Evolutionary conservation across 2,888 invertebrate species (phyloP).

Genomic region (Volucella zonaria): DNA sequence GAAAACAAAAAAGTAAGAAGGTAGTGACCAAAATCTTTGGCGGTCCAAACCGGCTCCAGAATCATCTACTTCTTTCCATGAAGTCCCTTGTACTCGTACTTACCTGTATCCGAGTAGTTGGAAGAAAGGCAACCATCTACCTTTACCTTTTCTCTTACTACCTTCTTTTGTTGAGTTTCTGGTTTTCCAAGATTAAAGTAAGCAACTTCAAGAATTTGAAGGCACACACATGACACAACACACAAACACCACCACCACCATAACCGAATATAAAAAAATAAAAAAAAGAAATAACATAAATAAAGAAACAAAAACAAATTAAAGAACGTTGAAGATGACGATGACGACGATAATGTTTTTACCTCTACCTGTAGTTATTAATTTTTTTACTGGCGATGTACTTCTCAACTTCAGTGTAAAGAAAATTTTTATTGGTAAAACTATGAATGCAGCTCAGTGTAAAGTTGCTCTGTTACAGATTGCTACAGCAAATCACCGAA

Average conservation of each 20-base stretch:
- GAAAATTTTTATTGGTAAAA: too few species aligned
- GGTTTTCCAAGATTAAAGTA: slow-evolving; percentile 73
- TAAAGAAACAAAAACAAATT: slow-evolving; percentile 71
- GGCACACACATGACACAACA: too few species aligned
- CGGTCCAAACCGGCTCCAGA: slow-evolving; percentile 74
- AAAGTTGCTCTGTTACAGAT: too few species aligned
- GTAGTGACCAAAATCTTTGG: slow-evolving; percentile 65
- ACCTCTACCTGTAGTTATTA: slow-evolving; percentile 65
- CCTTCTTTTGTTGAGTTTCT: slow-evolving; percentile 69
- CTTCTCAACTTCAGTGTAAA: slow-evolving; percentile 44
- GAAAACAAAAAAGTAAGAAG: slow-evolving; percentile 38
- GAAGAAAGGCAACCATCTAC: slow-evolving; percentile 72
- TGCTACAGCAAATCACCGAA: too few species aligned
- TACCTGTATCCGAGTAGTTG: slow-evolving; percentile 55
- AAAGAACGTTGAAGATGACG: slow-evolving; percentile 73
- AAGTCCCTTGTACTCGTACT: slow-evolving; percentile 39
- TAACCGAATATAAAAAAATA: slow-evolving; percentile 24
- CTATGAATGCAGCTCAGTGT: too few species aligned
- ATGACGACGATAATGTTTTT: slow-evolving; percentile 66
- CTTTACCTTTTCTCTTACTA: slow-evolving; percentile 70
- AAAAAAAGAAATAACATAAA: slow-evolving; percentile 54
- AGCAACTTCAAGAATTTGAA: slow-evolving; percentile 71
- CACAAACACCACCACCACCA: slow-evolving; percentile 57
- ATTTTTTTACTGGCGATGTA: slow-evolving; percentile 43
- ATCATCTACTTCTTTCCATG: slow-evolving; percentile 62